Evolutionary conservation across 2,797 vertebrate species (phyloP), one percentile per base, ranked within the genome.

Genomic region (Pterois miles): DNA sequence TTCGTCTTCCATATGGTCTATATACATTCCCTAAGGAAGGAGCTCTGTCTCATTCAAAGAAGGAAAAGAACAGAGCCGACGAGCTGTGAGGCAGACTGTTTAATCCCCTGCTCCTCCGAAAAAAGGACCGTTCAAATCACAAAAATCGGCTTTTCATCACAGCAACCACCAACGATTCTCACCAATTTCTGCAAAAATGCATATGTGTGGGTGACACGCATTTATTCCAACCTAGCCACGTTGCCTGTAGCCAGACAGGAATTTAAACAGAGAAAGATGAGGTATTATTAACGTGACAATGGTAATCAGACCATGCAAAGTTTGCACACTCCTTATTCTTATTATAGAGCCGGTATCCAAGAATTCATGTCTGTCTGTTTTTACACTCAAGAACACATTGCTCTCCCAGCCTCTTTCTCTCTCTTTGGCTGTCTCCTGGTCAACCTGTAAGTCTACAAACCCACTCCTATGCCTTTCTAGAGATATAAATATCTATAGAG

Each of bases 231-330:
- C 29, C 22, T 72, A 38, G 54, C 36, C 43, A 36, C 2, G 14
- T 52, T 67, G 63, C 65, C 66, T 81, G 50, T 38, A 77, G 56
- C 71, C 18, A 76, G 52, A 77, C 23, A 70, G 31, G 57, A 29
- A 43, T 64, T 62, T 70, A 60, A 81, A 77, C 38, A 38, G 16
- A 66, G 66, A 76, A 33, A 74, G 43, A 66, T 82, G 31, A 79
- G 40, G 29, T 82, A 69, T 75, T 62, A 77, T 80, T 87, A 85
- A 63, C 33, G 75, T 60, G 31, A 78, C 48, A 71, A 71, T 62
- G 36, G 56, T 58, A 76, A 83, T 76, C 23, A 78, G 29, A 64
- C 34, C 34, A 53, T 40, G 10, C 54, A 56, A 70, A n/a, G 46
- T 86, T 68, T 83, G 38, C 58, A 70, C 33, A 57, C 8, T n/a